Base-by-base conservation (phyloP, 2,888 invertebrate genomes). In the Siphonodentalium dalli region DNA sequence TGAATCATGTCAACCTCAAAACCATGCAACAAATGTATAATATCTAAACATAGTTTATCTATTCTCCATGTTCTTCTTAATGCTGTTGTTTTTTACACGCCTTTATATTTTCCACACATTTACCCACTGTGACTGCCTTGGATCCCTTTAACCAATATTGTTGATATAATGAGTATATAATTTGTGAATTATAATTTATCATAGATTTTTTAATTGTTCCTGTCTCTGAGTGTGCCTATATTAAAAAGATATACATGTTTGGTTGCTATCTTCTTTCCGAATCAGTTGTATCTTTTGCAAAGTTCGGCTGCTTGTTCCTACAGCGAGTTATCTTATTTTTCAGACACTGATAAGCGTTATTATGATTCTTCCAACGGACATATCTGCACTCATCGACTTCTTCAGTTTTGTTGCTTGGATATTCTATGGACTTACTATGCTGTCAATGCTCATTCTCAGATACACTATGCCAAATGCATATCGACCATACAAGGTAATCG, bases 401-500 rank as follows among this genome's bases (percentile, higher is more conserved):
- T 96, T 97, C 86, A 95, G 94, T 78, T 97, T 96, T 84, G 93
- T 95, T 46, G 95, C 95, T 34, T 97, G 96, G 96, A 92, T 96
- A 75, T 96, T 96, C 84, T 97, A 96, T 81, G 96, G 96, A 26
- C 92, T 93, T 68, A 88, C 95, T 43, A 95, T 96, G 94, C 82
- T 93, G 62, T 93, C 95, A 9, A 86, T 97, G 50, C 88, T 97
- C 74, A 91, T 94, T 55, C 91, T 96, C 90, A 86, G 96, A 77
- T 88, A 86, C 79, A 95, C 93, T 65, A 90, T 91, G 83, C 74
- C 71, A 47, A 91, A 93, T 83, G 90, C 90, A 80, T 91, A 90
- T 61, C 86, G 96, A 83, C 95, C 96, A 57, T 96, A 95, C 81
- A 95, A 93, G 89, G 91, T 90, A 80, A 53, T 53, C 20, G 7